A percentile compares a stretch with the other conserved stretches of the same genome.
Evolutionary conservation across 2,797 vertebrate species (phyloP).

Genomic region (Pterois miles): DNA sequence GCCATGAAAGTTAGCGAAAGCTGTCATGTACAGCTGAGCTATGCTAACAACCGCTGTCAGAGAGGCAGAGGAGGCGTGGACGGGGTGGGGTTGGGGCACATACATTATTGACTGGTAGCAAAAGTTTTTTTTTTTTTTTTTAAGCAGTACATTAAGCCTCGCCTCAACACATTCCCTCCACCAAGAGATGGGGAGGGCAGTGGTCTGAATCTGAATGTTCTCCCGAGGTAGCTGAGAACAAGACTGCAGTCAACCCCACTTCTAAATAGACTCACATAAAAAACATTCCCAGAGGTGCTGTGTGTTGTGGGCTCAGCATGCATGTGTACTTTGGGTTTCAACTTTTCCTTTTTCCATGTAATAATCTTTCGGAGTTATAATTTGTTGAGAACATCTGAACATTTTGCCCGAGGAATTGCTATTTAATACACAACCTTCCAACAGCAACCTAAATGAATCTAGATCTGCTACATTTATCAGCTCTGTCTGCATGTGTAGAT

Average conservation of each 20-base stretch:
- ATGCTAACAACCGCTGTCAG: conserved; percentile 51
- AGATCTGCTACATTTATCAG: background rate
- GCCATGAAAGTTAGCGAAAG: conserved; percentile 40
- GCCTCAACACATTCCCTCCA: conserved; percentile 46
- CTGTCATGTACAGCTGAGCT: conserved; percentile 60
- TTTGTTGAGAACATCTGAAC: background rate
- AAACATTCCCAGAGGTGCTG: conserved; percentile 29
- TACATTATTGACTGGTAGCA: conserved; percentile 73
- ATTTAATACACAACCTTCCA: background rate
- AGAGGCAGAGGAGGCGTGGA: conserved; percentile 23
- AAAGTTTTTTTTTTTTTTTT: conserved; percentile 57
- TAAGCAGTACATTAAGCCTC: conserved; percentile 59
- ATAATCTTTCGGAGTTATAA: background rate
- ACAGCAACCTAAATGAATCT: background rate
- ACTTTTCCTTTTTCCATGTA: conserved; percentile 7
- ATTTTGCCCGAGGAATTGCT: background rate
- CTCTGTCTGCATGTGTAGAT: background rate
- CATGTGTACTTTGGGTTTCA: conserved; percentile 20
- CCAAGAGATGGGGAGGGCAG: conserved; percentile 40
- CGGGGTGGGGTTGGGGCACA: conserved; percentile 25
- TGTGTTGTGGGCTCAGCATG: conserved; percentile 24
- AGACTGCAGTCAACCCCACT: conserved; percentile 29
- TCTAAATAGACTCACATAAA: conserved; percentile 38
- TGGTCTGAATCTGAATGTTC: conserved; percentile 65
- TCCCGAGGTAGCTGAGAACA: conserved; percentile 42